A percentile compares a stretch with the other conserved stretches of the same genome.
phyloP scores from a whole-genome alignment of 2,797 vertebrate genomes.

The Lacerta agilis region DNA sequence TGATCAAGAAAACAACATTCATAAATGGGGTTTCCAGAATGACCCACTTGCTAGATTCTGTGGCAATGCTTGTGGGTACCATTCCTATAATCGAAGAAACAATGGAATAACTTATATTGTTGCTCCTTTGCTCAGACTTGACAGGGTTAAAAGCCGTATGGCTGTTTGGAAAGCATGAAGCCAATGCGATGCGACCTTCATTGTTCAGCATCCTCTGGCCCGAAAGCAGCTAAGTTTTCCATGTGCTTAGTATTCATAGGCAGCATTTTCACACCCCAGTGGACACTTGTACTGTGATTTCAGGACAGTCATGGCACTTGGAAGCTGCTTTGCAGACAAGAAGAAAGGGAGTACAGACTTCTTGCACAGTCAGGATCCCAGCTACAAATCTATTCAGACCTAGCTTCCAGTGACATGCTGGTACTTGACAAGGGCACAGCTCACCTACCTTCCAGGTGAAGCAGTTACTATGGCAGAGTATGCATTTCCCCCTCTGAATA shows the following conservation, averaged over 20 bases:
- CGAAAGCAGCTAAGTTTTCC: neutral
- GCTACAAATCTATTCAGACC: neutral
- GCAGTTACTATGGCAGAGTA: neutral
- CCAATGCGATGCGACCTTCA: neutral
- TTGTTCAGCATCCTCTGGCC: neutral
- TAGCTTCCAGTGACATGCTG: neutral
- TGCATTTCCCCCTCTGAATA: neutral
- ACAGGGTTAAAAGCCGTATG: neutral
- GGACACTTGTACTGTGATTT: neutral
- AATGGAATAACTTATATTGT: neutral
- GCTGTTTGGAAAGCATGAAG: constrained; percentile 10
- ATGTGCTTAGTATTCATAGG: constrained; percentile 14
- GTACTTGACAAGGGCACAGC: neutral
- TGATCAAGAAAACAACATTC: neutral
- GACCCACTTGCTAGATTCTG: neutral
- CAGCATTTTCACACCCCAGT: constrained; percentile 9
- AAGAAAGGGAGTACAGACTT: neutral
- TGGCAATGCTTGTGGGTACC: neutral
- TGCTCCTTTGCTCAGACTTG: neutral
- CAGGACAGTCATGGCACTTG: neutral
- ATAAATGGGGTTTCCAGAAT: neutral
- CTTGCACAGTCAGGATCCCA: neutral
- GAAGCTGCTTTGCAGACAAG: neutral
- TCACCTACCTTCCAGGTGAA: neutral
- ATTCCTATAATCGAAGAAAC: too few species aligned